A percentile compares a stretch with the other conserved stretches of the same genome.
These are phyloP conservation scores for Cataglyphis livida DNA, from an alignment of 2,888 invertebrate species.

Conservation along the genomic window DNA sequence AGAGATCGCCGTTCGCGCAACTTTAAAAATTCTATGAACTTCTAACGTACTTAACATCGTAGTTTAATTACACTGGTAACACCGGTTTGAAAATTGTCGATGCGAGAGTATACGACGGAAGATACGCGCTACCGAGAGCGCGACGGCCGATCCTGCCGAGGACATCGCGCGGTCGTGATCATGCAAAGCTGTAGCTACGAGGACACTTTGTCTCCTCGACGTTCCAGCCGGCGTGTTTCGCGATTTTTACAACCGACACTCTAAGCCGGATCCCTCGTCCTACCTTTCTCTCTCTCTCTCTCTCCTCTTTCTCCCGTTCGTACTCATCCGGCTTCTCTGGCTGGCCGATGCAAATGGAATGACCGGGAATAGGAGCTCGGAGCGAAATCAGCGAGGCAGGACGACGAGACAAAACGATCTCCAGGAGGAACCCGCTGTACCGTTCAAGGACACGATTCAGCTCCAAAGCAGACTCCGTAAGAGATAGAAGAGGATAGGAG, in stretches of 20 bases:
- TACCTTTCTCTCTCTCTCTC: conserved; percentile 16
- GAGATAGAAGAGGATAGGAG: conserved; percentile 61
- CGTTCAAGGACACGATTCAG: conserved; percentile 80
- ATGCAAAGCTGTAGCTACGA: conserved; percentile 62
- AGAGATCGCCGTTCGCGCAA: not conserved
- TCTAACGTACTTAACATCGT: conserved; percentile 46
- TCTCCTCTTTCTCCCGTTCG: conserved; percentile 7
- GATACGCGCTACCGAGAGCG: conserved; percentile 35
- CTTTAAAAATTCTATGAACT: conserved; percentile 19
- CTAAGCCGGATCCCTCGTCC: conserved; percentile 66
- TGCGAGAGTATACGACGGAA: conserved; percentile 43
- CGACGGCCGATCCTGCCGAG: conserved; percentile 48
- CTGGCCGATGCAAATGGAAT: conserved; percentile 75
- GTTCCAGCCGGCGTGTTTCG: conserved; percentile 67
- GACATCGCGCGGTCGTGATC: conserved; percentile 64
- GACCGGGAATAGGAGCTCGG: conserved; percentile 70
- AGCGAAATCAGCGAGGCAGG: conserved; percentile 53
- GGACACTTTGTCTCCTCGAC: conserved; percentile 67
- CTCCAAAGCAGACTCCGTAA: conserved; percentile 75
- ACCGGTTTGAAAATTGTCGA: conserved; percentile 67
- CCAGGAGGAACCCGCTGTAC: conserved; percentile 68
- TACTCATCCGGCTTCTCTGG: conserved; percentile 56
- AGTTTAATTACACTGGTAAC: conserved; percentile 52
- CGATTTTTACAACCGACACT: conserved; percentile 66
- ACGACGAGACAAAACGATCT: conserved; percentile 59